A percentile compares a stretch with the other conserved stretches of the same genome.
phyloP scores from a whole-genome alignment of 1,140 invertebrate genomes.

The Cyphomyrmex costatus region DNA sequence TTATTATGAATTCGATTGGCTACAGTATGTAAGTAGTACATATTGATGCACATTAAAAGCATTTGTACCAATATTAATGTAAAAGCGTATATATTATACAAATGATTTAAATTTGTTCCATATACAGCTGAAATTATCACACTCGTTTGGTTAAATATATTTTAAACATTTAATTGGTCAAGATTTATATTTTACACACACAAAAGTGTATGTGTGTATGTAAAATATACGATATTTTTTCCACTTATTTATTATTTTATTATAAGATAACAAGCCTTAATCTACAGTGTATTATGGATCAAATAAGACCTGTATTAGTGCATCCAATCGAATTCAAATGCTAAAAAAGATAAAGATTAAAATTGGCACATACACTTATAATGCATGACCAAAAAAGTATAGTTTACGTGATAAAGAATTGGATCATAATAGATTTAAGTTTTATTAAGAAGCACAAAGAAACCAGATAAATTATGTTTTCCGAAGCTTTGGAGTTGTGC shows the following conservation, averaged over 20 bases:
- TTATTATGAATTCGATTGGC: neutral
- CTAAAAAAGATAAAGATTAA: neutral
- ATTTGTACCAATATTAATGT: too few species aligned
- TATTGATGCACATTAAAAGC: neutral
- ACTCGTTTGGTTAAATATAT: conserved; percentile 1
- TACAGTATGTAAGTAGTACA: neutral
- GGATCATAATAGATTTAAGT: conserved; percentile 6
- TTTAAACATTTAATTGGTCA: neutral
- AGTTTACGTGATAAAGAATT: neutral
- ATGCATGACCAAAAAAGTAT: neutral
- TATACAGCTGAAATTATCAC: neutral
- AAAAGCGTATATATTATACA: neutral
- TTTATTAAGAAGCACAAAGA: neutral
- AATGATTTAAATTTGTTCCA: neutral
- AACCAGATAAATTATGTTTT: neutral
- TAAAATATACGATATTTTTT: neutral
- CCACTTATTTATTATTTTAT: neutral
- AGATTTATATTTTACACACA: neutral
- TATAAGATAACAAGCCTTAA: neutral
- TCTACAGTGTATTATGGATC: neutral
- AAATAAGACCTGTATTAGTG: neutral
- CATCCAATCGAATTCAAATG: neutral
- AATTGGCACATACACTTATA: too few species aligned
- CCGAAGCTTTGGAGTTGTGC: neutral
- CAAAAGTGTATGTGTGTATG: too few species aligned